These are phyloP conservation scores for Rattus norvegicus DNA, from an alignment of 2,113 vertebrate genomes.

Conservation along the genomic window DNA sequence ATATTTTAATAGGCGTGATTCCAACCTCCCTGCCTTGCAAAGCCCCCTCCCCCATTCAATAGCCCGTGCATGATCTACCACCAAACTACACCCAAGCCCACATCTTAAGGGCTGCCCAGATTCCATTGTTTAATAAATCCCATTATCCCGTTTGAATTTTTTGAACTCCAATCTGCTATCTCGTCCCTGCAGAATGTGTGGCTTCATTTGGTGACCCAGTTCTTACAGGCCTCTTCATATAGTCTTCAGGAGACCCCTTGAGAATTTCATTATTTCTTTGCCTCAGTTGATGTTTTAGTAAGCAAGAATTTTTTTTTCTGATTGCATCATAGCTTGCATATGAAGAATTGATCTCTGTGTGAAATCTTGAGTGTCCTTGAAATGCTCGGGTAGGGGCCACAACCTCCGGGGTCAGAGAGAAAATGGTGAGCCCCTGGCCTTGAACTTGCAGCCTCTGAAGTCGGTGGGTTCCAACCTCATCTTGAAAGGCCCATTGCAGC, in stretches of 20 bases:
- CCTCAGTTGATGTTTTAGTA: neutral
- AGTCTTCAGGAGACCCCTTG: neutral
- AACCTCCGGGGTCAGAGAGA: neutral
- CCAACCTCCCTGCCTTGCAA: neutral
- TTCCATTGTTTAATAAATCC: neutral
- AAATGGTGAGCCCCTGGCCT: neutral
- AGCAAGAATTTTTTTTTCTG: neutral
- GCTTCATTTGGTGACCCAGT: neutral
- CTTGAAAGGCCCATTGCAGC: rapidly evolving
- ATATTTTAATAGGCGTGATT: neutral
- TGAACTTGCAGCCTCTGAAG: neutral
- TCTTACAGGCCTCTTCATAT: neutral
- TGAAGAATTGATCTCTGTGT: neutral
- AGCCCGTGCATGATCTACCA: too few relatives aligned
- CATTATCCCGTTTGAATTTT: neutral
- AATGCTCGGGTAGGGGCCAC: neutral
- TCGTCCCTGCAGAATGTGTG: neutral
- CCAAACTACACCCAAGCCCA: neutral
- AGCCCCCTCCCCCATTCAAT: neutral
- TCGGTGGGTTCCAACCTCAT: neutral
- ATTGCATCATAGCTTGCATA: neutral
- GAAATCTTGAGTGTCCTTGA: neutral
- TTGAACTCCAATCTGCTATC: neutral
- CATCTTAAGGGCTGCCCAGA: neutral
- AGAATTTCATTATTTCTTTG: neutral